phyloP scores from a whole-genome alignment of 2,113 vertebrate genomes.

The Macrotus californicus region DNA sequence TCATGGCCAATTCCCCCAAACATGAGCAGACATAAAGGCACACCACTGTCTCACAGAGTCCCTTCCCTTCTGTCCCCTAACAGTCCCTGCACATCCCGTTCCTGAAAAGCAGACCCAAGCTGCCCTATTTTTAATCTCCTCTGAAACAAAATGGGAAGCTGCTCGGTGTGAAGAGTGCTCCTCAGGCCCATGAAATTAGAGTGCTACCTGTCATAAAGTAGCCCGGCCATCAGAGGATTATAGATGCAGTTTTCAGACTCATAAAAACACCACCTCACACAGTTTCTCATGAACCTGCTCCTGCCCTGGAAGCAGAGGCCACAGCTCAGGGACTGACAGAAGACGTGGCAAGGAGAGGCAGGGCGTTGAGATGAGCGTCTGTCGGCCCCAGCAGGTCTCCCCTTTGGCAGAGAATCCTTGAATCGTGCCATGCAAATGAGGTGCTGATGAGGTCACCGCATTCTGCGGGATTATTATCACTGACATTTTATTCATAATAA shows the following conservation, averaged over 20 bases:
- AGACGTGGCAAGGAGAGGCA: background rate
- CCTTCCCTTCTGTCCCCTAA: accelerated
- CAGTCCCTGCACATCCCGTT: accelerated
- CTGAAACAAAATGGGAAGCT: background rate
- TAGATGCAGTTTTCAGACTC: background rate
- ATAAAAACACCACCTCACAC: background rate
- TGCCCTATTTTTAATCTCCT: background rate
- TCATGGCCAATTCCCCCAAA: background rate
- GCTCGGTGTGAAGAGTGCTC: background rate
- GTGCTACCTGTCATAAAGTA: accelerated
- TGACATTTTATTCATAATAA: constrained; percentile 76
- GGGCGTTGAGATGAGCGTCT: background rate
- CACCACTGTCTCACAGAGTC: background rate
- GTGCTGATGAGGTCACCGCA: constrained; percentile 63
- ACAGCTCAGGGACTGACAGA: background rate
- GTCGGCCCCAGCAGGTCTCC: constrained; percentile 4
- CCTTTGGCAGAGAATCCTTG: constrained; percentile 26
- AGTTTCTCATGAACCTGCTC: background rate
- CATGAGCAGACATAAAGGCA: accelerated
- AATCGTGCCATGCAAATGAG: constrained; percentile 64
- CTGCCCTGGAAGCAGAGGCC: background rate
- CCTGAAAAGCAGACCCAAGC: background rate
- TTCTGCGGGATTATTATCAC: constrained; percentile 68
- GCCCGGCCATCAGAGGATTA: background rate
- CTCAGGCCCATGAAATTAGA: background rate